Percentiles rank a stretch among this genome's conserved stretches.
Evolutionary conservation across 37 sponge, comb jelly and placozoan species (phyloP).

Genomic region (Diacarnus erythraeanus): DNA sequence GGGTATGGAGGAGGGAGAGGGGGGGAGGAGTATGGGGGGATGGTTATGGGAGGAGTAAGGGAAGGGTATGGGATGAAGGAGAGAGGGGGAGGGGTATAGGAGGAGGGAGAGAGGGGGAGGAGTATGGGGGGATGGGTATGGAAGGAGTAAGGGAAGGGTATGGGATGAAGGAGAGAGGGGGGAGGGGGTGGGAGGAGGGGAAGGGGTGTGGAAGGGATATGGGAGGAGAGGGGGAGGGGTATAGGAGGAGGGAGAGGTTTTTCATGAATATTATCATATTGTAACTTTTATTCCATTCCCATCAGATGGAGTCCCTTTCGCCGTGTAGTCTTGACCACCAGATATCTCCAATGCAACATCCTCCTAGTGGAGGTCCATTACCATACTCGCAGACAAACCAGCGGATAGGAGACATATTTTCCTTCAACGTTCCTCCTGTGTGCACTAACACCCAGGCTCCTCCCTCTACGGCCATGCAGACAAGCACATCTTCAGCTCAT

Average conservation of each 20-base stretch:
- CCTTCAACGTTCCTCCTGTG: conserved; percentile 13
- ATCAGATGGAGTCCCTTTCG: conserved; percentile 25
- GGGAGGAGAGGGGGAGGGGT: neutral
- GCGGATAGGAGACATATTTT: conserved; percentile 33
- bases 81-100: too few relatives aligned
- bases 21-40: too few relatives aligned
- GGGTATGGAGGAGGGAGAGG: too few relatives aligned
- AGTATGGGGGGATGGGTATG: too few relatives aligned
- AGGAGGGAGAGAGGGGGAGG: too few relatives aligned
- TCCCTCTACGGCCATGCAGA: conserved; percentile 11
- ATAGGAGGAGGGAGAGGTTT: too few relatives aligned
- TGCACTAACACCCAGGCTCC: neutral
- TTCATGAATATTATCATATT: neutral
- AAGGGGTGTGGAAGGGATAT: neutral
- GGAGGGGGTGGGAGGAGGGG: neutral
- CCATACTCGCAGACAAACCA: neutral
- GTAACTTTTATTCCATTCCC: neutral
- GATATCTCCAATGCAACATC: conserved; percentile 7
- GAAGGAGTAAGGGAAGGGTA: too few relatives aligned
- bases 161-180: neutral
- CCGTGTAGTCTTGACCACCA: neutral
- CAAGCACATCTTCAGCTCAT: neutral
- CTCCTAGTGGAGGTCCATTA: neutral
- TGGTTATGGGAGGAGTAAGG: too few relatives aligned
- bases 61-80: too few relatives aligned